Conservation (phyloP, 1,140 invertebrate genomes). For the Acromyrmex heyeri region DNA sequence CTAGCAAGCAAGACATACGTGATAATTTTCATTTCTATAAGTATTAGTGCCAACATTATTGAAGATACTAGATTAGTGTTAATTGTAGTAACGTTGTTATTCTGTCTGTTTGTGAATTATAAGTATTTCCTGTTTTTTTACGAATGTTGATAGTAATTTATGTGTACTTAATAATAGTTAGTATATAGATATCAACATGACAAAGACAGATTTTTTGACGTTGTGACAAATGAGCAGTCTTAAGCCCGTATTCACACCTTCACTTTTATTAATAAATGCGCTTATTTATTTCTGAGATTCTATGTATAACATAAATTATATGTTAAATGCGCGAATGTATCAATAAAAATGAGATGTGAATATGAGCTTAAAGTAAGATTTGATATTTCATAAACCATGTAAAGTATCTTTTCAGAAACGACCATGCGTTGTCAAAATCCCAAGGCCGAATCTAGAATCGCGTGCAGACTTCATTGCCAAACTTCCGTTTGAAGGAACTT, state of each 20-base stretch:
- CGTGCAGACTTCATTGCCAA: not conserved
- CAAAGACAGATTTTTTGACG: not conserved
- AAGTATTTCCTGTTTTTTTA: not conserved
- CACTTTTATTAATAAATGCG: no score
- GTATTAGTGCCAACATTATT: constrained; percentile 3
- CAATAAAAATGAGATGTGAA: no score
- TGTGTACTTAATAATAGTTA: not conserved
- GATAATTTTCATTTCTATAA: constrained; percentile 7
- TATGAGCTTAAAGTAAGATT: not conserved
- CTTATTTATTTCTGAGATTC: no score
- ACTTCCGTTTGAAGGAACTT: constrained; percentile 32
- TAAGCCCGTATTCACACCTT: no score
- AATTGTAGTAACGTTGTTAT: not conserved
- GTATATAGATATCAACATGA: not conserved
- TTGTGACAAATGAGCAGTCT: not conserved
- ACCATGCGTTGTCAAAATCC: not conserved
- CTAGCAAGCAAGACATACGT: not conserved
- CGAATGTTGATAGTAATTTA: not conserved
- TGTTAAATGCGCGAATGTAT: no score
- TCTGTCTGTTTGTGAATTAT: constrained; percentile 4
- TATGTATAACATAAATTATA: no score
- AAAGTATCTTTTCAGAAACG: not conserved
- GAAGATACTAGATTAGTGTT: not conserved
- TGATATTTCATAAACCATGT: not conserved
- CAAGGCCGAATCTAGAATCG: not conserved